Conservation (phyloP, 2,113 vertebrate species). For the Dermatemys mawii region DNA sequence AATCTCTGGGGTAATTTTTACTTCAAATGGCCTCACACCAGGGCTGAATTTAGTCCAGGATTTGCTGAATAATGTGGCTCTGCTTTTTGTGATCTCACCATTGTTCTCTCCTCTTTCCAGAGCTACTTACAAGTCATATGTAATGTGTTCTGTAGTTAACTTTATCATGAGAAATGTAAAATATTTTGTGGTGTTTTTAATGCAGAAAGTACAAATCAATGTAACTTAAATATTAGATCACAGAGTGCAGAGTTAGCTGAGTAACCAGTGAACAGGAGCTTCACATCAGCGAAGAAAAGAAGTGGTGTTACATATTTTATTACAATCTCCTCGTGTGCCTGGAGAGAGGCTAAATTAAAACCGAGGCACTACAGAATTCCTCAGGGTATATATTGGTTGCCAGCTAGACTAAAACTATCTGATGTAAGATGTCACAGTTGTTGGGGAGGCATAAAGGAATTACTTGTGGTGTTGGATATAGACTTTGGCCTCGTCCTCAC, state of each 20-base stretch:
- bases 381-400: not conserved
- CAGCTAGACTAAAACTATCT: not conserved
- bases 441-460: not conserved
- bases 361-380: not conserved
- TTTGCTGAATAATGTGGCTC: not conserved
- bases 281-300: not conserved
- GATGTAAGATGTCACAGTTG: not conserved
- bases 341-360: not conserved
- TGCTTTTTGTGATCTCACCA: not conserved
- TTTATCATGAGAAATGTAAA: not conserved
- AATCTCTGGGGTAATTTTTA: not conserved
- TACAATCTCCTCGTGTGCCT: not conserved
- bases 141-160: not conserved
- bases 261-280: not conserved
- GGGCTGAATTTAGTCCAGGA: not conserved
- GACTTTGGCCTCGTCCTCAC: not conserved
- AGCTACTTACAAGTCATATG: not conserved
- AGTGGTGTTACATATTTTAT: not conserved
- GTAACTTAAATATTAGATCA: not conserved
- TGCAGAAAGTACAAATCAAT: not conserved
- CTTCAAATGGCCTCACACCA: not conserved
- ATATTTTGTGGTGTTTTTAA: not conserved
- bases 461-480: not conserved
- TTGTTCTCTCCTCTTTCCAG: not conserved
- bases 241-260: not conserved